Percentiles rank a stretch among this genome's conserved stretches.
phyloP scores from a whole-genome alignment of 53 echinoderm and acorn worm species.

The Holothuria leucospilota region DNA sequence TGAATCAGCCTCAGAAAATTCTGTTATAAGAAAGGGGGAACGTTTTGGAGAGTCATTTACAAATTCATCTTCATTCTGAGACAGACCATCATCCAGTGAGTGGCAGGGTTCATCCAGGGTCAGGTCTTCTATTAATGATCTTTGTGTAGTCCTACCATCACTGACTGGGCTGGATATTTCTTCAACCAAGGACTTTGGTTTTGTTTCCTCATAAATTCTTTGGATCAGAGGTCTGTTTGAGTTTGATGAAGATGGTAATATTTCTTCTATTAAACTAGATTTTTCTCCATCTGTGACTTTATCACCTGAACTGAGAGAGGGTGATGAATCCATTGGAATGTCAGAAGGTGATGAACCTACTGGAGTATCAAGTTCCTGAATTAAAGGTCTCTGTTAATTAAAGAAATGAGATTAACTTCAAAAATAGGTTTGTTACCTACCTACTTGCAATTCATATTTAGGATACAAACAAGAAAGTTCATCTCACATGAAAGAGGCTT shows the following conservation, averaged over 20 bases:
- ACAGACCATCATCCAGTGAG: background rate
- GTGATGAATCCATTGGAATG: background rate
- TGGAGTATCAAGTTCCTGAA: background rate
- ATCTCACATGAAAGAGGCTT: too few relatives aligned
- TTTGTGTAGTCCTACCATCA: conserved; percentile 8
- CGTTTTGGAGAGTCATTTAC: too few relatives aligned
- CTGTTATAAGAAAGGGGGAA: conserved; percentile 9
- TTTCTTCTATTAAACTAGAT: conserved; percentile 57
- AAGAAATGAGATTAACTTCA: background rate
- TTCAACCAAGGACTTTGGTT: conserved; percentile 1
- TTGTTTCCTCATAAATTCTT: conserved; percentile 43
- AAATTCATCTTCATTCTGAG: background rate
- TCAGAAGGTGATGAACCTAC: background rate
- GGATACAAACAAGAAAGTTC: too few relatives aligned
- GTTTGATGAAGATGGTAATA: conserved; percentile 11
- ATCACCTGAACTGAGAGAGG: background rate
- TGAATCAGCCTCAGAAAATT: conserved; percentile 10
- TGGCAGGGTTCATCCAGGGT: background rate
- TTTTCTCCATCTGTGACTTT: background rate
- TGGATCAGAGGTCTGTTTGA: conserved; percentile 11
- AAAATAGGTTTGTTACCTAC: too few relatives aligned
- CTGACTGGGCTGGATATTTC: background rate
- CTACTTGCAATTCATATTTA: too few relatives aligned
- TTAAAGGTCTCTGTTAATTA: conserved; percentile 12
- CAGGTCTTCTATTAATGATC: conserved; percentile 62